Evolutionary conservation across 2,888 invertebrate species (phyloP).

Genomic region (Brachynemurus nebulosus): DNA sequence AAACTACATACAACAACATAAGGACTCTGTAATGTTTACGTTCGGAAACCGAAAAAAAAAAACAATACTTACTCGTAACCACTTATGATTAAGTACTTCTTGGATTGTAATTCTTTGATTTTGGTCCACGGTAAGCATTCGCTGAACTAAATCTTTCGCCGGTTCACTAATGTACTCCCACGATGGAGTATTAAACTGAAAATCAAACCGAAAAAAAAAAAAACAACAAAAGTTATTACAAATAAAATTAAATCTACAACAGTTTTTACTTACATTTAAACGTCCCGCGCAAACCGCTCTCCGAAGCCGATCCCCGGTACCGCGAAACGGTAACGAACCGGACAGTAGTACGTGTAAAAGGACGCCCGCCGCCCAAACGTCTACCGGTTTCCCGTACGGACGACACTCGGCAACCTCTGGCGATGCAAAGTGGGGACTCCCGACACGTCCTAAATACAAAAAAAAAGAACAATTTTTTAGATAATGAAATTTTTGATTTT

Average conservation of each 20-base stretch:
- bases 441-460: constrained; percentile 62
- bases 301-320: constrained; percentile 84
- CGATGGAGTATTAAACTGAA: constrained; percentile 69
- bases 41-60: background rate
- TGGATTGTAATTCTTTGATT: constrained; percentile 87
- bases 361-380: constrained; percentile 96
- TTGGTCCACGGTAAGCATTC: constrained; percentile 87
- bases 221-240: background rate
- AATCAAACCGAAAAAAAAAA: background rate
- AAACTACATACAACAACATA: no score
- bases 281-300: constrained; percentile 80
- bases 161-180: constrained; percentile 91
- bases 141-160: constrained; percentile 88
- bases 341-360: constrained; percentile 86
- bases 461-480: background rate
- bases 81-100: constrained; percentile 90
- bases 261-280: constrained; percentile 47
- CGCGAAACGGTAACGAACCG: constrained; percentile 89
- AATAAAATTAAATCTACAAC: background rate
- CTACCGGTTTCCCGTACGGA: constrained; percentile 86
- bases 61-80: constrained; percentile 68
- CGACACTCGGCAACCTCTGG: constrained; percentile 91
- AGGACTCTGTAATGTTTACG: no score
- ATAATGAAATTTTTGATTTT: no score
- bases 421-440: constrained; percentile 96